Percentiles rank a stretch among this genome's conserved stretches.
Conservation (phyloP, 2,113 vertebrate genomes). For the Dicentrarchus labrax region DNA sequence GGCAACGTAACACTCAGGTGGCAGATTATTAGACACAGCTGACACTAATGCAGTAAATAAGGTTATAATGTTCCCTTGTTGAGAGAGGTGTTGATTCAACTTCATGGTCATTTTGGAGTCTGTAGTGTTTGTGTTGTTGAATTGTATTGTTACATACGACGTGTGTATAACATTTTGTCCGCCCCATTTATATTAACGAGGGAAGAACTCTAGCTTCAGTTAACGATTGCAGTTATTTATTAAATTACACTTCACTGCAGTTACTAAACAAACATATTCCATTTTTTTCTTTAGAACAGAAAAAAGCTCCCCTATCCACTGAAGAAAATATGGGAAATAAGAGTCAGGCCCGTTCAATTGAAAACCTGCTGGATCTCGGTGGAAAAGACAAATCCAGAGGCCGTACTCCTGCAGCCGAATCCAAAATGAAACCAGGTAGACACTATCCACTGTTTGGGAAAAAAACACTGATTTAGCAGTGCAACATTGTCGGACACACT, state of each 20-base stretch:
- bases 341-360: not conserved
- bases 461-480: too few relatives aligned
- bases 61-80: not conserved
- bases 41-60: not conserved
- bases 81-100: not conserved
- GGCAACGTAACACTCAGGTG: not conserved
- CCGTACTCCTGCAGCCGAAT: not conserved
- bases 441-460: not conserved
- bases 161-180: not conserved
- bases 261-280: not conserved
- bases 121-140: not conserved
- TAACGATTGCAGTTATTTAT: not conserved
- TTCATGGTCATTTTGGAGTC: not conserved
- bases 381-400: not conserved
- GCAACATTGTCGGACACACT: not conserved
- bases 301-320: not conserved
- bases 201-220: not conserved
- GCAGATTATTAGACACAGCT: not conserved
- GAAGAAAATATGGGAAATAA: not conserved
- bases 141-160: not conserved
- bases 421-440: conserved; percentile 41
- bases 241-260: not conserved
- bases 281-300: conserved; percentile 34
- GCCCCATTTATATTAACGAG: not conserved
- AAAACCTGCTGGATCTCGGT: not conserved